phyloP scores from a whole-genome alignment of 1,140 invertebrate species.

The Dendroctonus valens region DNA sequence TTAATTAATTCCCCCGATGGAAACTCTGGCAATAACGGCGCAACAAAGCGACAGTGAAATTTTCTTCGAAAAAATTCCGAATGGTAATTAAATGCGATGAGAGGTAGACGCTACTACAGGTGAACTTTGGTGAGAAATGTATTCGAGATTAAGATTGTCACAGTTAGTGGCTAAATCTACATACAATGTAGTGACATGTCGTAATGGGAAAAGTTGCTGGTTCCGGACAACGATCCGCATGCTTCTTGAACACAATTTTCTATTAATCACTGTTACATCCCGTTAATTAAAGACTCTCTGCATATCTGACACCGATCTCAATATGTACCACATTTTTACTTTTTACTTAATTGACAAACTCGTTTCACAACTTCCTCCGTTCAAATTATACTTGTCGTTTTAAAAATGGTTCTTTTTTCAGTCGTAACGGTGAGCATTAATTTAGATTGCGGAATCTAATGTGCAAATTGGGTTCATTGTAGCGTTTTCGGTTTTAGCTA shows the following conservation, averaged over 20 bases:
- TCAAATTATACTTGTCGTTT: slow-evolving; percentile 3
- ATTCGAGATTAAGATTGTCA: slow-evolving; percentile 49
- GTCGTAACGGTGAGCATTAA: slow-evolving; percentile 2
- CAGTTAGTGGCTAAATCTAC: slow-evolving; percentile 48
- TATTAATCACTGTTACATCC: slow-evolving; percentile 50
- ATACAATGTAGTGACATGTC: slow-evolving; percentile 51
- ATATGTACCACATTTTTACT: slow-evolving; percentile 39
- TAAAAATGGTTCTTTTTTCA: background rate
- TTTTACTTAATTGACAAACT: slow-evolving; percentile 42
- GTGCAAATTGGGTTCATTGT: too few relatives aligned
- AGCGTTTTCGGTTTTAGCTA: too few relatives aligned
- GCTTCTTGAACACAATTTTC: slow-evolving; percentile 48
- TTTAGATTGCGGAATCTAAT: background rate
- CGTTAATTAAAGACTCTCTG: slow-evolving; percentile 49
- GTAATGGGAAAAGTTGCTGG: slow-evolving; percentile 47
- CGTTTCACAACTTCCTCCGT: slow-evolving; percentile 23
- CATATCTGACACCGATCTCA: slow-evolving; percentile 45
- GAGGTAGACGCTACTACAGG: slow-evolving; percentile 21
- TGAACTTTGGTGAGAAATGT: slow-evolving; percentile 43
- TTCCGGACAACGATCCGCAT: slow-evolving; percentile 42
- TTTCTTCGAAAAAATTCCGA: slow-evolving; percentile 8
- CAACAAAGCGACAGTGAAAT: slow-evolving; percentile 24
- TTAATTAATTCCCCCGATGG: too few relatives aligned
- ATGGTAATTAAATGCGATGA: slow-evolving; percentile 28
- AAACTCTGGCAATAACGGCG: too few relatives aligned